Conservation (phyloP, 2,888 invertebrate species). For the Diaphora mendica region DNA sequence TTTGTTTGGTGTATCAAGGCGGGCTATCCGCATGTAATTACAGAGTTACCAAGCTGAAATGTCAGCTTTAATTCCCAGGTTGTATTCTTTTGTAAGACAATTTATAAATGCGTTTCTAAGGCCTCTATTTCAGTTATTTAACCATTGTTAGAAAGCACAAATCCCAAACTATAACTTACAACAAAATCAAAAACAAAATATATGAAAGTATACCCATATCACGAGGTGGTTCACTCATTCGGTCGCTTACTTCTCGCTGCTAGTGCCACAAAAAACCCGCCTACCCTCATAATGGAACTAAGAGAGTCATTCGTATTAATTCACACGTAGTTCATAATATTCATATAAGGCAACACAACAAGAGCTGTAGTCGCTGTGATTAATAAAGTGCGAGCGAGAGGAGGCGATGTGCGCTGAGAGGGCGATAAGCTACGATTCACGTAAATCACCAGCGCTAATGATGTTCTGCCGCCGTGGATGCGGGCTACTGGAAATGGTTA, state of each 20-base stretch:
- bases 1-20: too few relatives aligned
- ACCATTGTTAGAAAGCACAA: not conserved
- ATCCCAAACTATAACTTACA: not conserved
- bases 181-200: not conserved
- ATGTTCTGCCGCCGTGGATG: constrained; percentile 43
- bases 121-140: not conserved
- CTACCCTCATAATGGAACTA: not conserved
- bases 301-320: constrained; percentile 15
- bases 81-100: too few relatives aligned
- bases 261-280: not conserved
- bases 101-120: too few relatives aligned
- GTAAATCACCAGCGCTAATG: constrained; percentile 72
- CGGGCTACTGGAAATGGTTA: constrained; percentile 31
- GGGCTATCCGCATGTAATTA: too few relatives aligned
- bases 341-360: constrained; percentile 19
- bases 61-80: too few relatives aligned
- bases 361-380: constrained; percentile 56
- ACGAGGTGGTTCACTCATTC: not conserved
- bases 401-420: constrained; percentile 57
- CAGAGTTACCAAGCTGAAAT: too few relatives aligned
- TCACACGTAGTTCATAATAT: constrained; percentile 16
- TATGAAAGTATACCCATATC: not conserved
- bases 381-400: constrained; percentile 58
- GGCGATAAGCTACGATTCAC: constrained; percentile 65
- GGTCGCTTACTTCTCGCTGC: not conserved